These are phyloP conservation scores for Microtus montanus DNA, from an alignment of 2,113 vertebrate species.

Conservation along the genomic window DNA sequence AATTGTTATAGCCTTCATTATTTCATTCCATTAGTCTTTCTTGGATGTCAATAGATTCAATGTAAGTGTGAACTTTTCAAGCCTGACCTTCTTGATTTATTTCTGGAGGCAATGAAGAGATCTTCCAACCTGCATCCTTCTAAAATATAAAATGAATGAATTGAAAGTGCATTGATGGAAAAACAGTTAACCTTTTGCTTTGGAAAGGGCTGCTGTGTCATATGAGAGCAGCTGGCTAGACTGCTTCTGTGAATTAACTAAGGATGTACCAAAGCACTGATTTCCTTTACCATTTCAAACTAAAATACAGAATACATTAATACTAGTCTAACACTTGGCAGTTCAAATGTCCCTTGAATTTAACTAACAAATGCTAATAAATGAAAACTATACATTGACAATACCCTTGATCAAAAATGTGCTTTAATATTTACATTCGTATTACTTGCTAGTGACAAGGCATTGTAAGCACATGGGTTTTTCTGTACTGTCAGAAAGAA, in stretches of 20 bases:
- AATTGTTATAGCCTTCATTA: slow-evolving; percentile 66
- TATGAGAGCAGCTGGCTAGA: slow-evolving; percentile 30
- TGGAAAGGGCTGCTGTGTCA: slow-evolving; percentile 44
- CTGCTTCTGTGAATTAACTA: slow-evolving; percentile 27
- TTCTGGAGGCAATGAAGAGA: slow-evolving; percentile 72
- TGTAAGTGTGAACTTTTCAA: slow-evolving; percentile 78
- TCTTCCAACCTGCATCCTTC: slow-evolving; percentile 60
- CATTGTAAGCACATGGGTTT: not conserved
- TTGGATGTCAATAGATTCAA: slow-evolving; percentile 70
- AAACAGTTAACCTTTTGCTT: slow-evolving; percentile 73
- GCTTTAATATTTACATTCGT: not conserved
- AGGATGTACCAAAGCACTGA: not conserved
- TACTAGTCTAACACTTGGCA: not conserved
- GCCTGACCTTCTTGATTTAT: slow-evolving; percentile 78
- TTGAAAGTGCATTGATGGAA: slow-evolving; percentile 51
- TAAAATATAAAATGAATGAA: slow-evolving; percentile 77
- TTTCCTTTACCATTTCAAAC: not conserved
- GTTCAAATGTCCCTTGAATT: not conserved
- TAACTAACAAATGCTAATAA: not conserved
- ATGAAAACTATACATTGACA: not conserved
- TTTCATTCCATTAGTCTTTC: slow-evolving; percentile 68
- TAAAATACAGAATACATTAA: slow-evolving; percentile 5
- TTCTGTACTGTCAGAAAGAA: not conserved
- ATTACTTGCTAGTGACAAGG: not conserved
- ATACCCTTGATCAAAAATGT: not conserved